Conservation (phyloP, 2,888 invertebrate genomes). For the Drosophila neotestacea region DNA sequence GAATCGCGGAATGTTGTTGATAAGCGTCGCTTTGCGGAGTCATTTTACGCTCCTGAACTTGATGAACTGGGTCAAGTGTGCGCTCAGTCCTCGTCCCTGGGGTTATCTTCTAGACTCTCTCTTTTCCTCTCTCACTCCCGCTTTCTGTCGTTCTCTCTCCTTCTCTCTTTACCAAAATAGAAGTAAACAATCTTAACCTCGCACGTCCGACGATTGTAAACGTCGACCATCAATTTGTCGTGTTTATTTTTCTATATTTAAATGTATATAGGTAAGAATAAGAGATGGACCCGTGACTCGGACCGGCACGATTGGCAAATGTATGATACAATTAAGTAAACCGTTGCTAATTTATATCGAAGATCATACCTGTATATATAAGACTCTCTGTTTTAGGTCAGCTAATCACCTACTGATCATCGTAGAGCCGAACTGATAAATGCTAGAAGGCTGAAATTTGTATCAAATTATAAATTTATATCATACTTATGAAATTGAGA, state of each 20-base stretch:
- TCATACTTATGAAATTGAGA: too few relatives aligned
- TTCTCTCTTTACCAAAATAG: constrained; percentile 19
- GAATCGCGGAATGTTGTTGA: constrained; percentile 28
- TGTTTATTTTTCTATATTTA: neutral
- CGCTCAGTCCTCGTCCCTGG: constrained; percentile 37
- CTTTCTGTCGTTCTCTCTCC: neutral
- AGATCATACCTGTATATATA: neutral
- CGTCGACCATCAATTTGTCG: constrained; percentile 4
- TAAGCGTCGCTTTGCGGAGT: constrained; percentile 42
- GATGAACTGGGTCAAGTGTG: constrained; percentile 65
- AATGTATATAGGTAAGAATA: neutral
- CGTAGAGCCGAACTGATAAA: too few relatives aligned
- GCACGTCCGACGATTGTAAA: constrained; percentile 7
- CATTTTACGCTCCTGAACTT: constrained; percentile 66
- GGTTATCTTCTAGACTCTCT: constrained; percentile 54
- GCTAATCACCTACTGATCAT: too few relatives aligned
- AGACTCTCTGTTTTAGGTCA: too few relatives aligned
- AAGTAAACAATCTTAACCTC: constrained; percentile 57
- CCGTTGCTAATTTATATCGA: neutral
- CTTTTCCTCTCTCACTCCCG: neutral
- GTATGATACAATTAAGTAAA: neutral
- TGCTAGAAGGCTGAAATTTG: too few relatives aligned
- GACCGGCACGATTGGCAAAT: neutral
- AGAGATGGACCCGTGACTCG: neutral
- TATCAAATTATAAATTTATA: too few relatives aligned